A percentile compares a stretch with the other conserved stretches of the same genome.
phyloP scores from a whole-genome alignment of 2,888 invertebrate genomes.

The Argynnis bischoffii region DNA sequence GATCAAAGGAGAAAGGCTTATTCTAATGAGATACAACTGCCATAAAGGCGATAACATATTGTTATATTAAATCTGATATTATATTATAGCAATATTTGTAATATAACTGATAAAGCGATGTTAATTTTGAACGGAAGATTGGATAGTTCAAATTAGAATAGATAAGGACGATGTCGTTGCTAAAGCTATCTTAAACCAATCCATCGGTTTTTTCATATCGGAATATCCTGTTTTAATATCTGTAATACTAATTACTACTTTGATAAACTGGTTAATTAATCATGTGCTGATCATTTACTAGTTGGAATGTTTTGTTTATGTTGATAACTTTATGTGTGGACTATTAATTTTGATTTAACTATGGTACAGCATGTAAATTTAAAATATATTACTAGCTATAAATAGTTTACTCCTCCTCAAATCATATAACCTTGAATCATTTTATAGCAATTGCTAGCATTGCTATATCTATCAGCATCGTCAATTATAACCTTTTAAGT shows the following conservation, averaged over 20 bases:
- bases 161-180: constrained; percentile 2
- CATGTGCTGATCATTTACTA: constrained; percentile 29
- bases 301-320: constrained; percentile 7
- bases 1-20: constrained; percentile 37
- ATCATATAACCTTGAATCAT: constrained; percentile 18
- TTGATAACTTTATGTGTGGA: constrained; percentile 1
- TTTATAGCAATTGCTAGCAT: constrained; percentile 15
- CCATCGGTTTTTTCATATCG: neutral
- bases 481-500: constrained; percentile 2
- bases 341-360: neutral
- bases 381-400: neutral
- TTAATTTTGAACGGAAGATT: constrained; percentile 2
- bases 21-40: constrained; percentile 21
- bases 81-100: neutral
- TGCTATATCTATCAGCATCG: constrained; percentile 1
- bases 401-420: constrained; percentile 1
- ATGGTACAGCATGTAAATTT: neutral
- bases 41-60: constrained; percentile 12
- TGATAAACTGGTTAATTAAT: constrained; percentile 25
- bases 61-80: constrained; percentile 13
- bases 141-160: constrained; percentile 5
- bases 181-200: neutral
- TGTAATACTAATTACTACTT: constrained; percentile 2
- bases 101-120: constrained; percentile 4
- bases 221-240: neutral